Conservation (phyloP, 64 coral and sea anemone genomes). For the Astreopora myriophthalma region DNA sequence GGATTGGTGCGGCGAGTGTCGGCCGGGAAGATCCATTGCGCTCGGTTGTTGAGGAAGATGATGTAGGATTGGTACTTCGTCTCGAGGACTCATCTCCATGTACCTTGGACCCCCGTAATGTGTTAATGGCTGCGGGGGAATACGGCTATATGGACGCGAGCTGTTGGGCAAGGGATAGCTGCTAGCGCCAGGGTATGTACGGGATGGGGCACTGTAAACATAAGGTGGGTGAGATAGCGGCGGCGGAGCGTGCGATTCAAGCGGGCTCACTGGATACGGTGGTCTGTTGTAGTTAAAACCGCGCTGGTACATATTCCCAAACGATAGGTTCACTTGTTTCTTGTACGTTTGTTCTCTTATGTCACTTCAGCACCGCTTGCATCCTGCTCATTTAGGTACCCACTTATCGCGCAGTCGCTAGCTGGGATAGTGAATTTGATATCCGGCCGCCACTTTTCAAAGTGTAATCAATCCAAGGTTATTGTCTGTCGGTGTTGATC, state of each 20-base stretch:
- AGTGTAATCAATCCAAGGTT: slow-evolving; percentile 69
- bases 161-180: slow-evolving; percentile 18
- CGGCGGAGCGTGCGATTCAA: slow-evolving; percentile 55
- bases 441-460: slow-evolving; percentile 61
- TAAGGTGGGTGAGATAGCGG: slow-evolving; percentile 69
- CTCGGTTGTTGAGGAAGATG: slow-evolving; percentile 56
- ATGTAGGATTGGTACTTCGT: slow-evolving; percentile 24
- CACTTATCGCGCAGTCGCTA: slow-evolving; percentile 55
- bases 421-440: slow-evolving; percentile 38
- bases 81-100: slow-evolving; percentile 46
- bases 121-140: neutral
- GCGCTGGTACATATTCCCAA: slow-evolving; percentile 41
- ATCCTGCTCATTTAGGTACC: neutral
- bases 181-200: slow-evolving; percentile 36
- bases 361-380: neutral
- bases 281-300: slow-evolving; percentile 59
- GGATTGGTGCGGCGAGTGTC: neutral
- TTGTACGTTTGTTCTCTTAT: neutral
- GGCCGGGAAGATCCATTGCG: slow-evolving; percentile 18
- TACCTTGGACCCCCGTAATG: slow-evolving; percentile 48
- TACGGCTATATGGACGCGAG: slow-evolving; percentile 32
- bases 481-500: slow-evolving; percentile 52
- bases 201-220: slow-evolving; percentile 54
- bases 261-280: slow-evolving; percentile 30
- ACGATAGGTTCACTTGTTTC: neutral